Base-by-base conservation (phyloP, 2,113 vertebrate species). In the Diglossa brunneiventris region DNA sequence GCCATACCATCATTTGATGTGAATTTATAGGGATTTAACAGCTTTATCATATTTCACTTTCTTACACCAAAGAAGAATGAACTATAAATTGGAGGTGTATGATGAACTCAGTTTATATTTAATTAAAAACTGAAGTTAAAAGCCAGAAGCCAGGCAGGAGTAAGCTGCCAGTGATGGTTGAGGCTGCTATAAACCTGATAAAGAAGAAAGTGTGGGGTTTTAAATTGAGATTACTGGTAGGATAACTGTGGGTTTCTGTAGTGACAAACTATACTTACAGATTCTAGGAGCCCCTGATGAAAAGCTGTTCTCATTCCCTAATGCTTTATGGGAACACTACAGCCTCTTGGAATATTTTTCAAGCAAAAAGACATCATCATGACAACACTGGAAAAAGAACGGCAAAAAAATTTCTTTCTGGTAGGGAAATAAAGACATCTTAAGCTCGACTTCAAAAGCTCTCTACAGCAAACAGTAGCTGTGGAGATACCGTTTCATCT, bases 351-450 rank as follows among this genome's bases (percentile, higher is more conserved):
- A 98, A 98, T 98, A 97, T 97, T 98, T 98, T 98, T 98, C 95
- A 98, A 98, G 96, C 96, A 97, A 94, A 98, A 98, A 97, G 91
- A 90, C 95, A 91, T 98, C 97, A 98, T 98, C 96, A 89, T 97
- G 97, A 98, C 97, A 98, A 97, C 97, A 95, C 76, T 80, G 86
- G 91, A 97, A 96, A 92, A 98, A 90, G 72, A 97, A 97, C 82
- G 94, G 96, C 33, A 83, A 93, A 95, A 97, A 96, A 92, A 86
- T 2, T 49, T 97, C 93, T 97, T 98, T 98, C 97, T 98, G 96
- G 97, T 98, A 98, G 97, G 98, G 98, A 98, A 99, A 99, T 99
- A 98, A 99, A 99, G 99, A 99, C 99, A 99, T 99, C 98, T 99
- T 98, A 98, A 99, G 98, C 98, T 98, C 84, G 96, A 99, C 99